Percentiles rank a stretch among this genome's conserved stretches.
These are phyloP conservation scores for Chymomyza fuscimana DNA, from an alignment of 2,888 invertebrate genomes.

Conservation along the genomic window DNA sequence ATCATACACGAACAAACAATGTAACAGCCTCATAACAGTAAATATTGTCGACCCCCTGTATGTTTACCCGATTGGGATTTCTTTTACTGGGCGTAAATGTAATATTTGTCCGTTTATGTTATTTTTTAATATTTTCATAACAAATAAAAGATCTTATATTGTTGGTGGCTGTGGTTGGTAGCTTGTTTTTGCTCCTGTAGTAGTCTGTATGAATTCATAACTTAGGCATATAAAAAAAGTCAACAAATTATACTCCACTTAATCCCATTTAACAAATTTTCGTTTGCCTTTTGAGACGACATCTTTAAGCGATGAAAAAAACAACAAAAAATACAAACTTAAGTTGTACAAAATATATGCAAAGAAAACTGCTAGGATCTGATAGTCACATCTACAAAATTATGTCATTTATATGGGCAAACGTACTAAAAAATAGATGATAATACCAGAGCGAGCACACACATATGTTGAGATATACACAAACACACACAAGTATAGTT, in stretches of 20 bases:
- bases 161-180: neutral
- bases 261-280: constrained; percentile 69
- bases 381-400: constrained; percentile 66
- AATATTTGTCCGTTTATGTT: constrained; percentile 34
- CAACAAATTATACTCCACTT: constrained; percentile 57
- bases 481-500: constrained; percentile 2
- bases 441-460: constrained; percentile 39
- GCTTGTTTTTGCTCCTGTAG: neutral
- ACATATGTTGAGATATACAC: constrained; percentile 4
- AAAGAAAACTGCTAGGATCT: constrained; percentile 43
- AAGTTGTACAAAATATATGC: constrained; percentile 64
- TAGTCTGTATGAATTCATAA: constrained; percentile 23
- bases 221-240: constrained; percentile 49
- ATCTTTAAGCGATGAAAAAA: constrained; percentile 10
- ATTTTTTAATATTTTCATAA: constrained; percentile 46
- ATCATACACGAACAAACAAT: neutral
- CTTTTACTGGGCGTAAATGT: constrained; percentile 32
- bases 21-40: neutral
- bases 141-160: constrained; percentile 46
- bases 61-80: neutral
- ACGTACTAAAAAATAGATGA: constrained; percentile 69
- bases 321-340: constrained; percentile 40
- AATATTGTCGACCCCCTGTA: neutral
- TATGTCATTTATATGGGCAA: constrained; percentile 73
- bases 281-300: constrained; percentile 54